Evolutionary conservation across 2,797 vertebrate genomes (phyloP), one percentile per base, ranked within the genome.

Genomic region (Triplophysa yarkandensis): DNA sequence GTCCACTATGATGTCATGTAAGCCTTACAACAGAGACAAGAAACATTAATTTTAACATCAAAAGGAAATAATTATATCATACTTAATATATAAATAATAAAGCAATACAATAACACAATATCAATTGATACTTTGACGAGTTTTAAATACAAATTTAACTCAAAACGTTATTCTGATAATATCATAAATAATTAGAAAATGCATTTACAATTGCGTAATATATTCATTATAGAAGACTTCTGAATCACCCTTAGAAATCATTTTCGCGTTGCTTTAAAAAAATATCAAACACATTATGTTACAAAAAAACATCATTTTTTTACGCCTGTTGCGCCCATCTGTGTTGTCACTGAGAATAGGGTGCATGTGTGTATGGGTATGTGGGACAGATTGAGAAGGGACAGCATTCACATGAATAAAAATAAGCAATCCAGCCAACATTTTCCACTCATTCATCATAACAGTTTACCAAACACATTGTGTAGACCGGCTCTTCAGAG

Each of bases 381-480:
- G 32, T 52, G 10, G 57, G 57, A 83, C 16, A 70, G 46, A 60
- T 55, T 36, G 23, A 78, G 62, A 73, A 82, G 65, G 39, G n/a
- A 73, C 23, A 64, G 71, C 71, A 84, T 86, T 75, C 52, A 46
- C 75, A 84, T 85, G 65, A 77, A 85, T 85, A 83, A 87, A 85
- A 80, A 78, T 76, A 80, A 82, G 81, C 77, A 67, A 67, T 77
- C 77, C 71, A 85, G 86, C 85, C 87, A 91, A 87, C 41, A 21
- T 86, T 91, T 91, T 91, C 90, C 90, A 73, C 80, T 90, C 84
- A 87, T 88, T 76, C 41, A 63, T 91, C 91, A 90, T 85, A 83
- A 89, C 87, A 85, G 86, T 93, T 91, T 91, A 90, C 84, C 71
- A 62, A 82, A 71, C 75, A 75, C 72, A 63, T 79, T 87, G 85